Evolutionary conservation across 2,888 invertebrate species (phyloP).

Genomic region (Idaea dimidiata): DNA sequence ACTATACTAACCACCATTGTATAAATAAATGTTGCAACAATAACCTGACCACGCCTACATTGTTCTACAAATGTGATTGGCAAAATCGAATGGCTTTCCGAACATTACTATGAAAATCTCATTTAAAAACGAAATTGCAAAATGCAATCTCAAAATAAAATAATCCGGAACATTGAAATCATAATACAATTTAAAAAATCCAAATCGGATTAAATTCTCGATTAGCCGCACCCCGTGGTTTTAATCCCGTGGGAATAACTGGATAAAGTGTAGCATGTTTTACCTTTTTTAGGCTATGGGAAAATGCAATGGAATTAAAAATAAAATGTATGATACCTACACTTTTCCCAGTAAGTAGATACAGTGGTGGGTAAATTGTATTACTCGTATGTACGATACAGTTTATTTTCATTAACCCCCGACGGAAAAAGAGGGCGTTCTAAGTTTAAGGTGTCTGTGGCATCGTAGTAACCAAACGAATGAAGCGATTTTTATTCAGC

Average conservation of each 20-base stretch:
- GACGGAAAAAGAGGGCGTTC: too few species aligned
- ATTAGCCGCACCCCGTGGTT: background rate
- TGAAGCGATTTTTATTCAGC: too few species aligned
- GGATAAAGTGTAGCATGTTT: background rate
- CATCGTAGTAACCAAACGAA: too few species aligned
- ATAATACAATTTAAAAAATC: background rate
- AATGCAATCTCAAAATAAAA: background rate
- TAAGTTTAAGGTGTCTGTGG: too few species aligned
- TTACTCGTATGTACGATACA: too few species aligned
- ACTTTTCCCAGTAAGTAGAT: too few species aligned
- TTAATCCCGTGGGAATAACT: background rate
- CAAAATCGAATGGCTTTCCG: background rate
- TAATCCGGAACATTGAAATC: background rate
- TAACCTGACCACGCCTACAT: background rate
- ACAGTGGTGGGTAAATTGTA: too few species aligned
- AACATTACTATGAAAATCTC: background rate
- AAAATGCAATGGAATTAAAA: too few species aligned
- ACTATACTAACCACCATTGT: too few species aligned
- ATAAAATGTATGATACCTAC: too few species aligned
- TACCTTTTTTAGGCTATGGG: too few species aligned
- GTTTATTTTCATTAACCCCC: too few species aligned
- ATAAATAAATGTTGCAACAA: background rate
- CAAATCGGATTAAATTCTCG: background rate
- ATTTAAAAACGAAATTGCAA: background rate
- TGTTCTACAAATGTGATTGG: background rate